Evolutionary conservation across 2,797 vertebrate genomes (phyloP).

Genomic region (Delichon dasypus): DNA sequence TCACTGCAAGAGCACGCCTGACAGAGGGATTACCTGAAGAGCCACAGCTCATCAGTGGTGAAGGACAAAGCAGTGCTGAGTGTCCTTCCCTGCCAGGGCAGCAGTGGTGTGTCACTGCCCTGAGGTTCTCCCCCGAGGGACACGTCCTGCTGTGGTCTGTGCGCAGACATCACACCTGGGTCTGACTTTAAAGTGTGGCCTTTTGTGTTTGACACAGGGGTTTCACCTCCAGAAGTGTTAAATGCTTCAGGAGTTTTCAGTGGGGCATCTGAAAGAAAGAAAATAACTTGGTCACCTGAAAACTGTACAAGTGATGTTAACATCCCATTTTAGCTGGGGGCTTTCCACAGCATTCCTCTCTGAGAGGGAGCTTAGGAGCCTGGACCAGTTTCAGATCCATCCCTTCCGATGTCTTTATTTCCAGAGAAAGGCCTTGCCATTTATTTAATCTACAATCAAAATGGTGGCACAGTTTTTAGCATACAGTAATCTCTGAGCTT

Average conservation of each 20-base stretch:
- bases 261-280: background rate
- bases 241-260: background rate
- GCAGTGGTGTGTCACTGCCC: background rate
- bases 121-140: background rate
- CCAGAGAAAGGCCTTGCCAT: background rate
- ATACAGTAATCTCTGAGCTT: background rate
- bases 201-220: background rate
- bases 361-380: background rate
- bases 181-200: background rate
- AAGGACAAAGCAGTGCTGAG: constrained; percentile 5
- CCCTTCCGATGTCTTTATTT: background rate
- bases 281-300: background rate
- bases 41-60: background rate
- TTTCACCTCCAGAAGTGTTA: background rate
- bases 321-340: background rate
- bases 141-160: background rate
- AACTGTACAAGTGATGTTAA: background rate
- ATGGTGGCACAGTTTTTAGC: background rate
- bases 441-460: constrained; percentile 1
- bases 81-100: background rate
- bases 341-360: background rate
- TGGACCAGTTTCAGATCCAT: background rate
- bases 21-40: background rate
- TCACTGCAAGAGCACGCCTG: constrained; percentile 9
- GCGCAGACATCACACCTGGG: background rate